Evolutionary conservation across 1,140 invertebrate species (phyloP).

Genomic region (Calliopsis andreniformis): DNA sequence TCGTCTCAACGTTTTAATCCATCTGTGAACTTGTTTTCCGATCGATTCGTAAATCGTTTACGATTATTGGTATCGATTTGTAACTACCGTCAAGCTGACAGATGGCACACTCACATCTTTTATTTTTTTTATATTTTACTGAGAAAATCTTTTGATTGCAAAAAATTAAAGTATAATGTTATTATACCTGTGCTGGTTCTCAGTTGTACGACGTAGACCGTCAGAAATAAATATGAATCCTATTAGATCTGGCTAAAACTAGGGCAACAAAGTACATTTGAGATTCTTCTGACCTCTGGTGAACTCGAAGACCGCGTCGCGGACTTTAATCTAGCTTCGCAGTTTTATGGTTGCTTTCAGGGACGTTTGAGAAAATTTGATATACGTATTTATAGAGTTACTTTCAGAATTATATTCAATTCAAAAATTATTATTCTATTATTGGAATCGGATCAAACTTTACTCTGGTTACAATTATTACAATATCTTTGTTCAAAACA

Average conservation of each 20-base stretch:
- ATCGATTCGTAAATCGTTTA: too few species aligned
- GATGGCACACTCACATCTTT: too few species aligned
- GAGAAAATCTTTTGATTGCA: too few species aligned
- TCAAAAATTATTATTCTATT: too few species aligned
- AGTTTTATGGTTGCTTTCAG: constrained; percentile 66
- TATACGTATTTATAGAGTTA: neutral
- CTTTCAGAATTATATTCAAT: neutral
- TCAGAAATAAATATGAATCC: constrained; percentile 34
- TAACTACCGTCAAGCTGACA: too few species aligned
- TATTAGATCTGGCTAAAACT: constrained; percentile 34
- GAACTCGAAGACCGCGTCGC: constrained; percentile 60
- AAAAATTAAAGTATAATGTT: too few species aligned
- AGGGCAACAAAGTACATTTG: constrained; percentile 21
- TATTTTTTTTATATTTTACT: too few species aligned
- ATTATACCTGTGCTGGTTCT: too few species aligned
- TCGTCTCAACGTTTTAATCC: too few species aligned
- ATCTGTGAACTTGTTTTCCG: too few species aligned
- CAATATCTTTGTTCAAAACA: neutral
- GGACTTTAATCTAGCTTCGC: constrained; percentile 60
- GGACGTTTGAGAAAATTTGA: constrained; percentile 44
- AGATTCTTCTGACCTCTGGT: constrained; percentile 45
- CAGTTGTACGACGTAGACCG: neutral
- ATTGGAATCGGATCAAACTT: neutral
- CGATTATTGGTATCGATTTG: too few species aligned
- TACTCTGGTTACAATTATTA: neutral